Conservation (phyloP, 2,113 vertebrate genomes). For the Oreochromis aureus region DNA sequence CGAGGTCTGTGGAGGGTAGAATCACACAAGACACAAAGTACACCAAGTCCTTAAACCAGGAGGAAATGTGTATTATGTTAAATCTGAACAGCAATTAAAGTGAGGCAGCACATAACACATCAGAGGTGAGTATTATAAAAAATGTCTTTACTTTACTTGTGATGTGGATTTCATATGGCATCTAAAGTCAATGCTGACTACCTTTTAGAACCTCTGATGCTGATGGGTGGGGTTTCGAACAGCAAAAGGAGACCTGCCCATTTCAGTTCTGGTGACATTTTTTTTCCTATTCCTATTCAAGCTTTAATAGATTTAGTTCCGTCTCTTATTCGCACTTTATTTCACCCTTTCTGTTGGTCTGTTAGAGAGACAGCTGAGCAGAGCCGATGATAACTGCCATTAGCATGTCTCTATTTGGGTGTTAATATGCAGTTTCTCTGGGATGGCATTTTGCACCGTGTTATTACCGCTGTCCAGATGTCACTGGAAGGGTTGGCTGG, state of each 20-base stretch:
- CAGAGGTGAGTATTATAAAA: not conserved
- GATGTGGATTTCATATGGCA: not conserved
- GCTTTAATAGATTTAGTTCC: not conserved
- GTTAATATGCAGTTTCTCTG: conserved; percentile 72
- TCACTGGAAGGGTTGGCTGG: conserved; percentile 49
- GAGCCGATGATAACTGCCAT: conserved; percentile 68
- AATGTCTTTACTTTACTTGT: not conserved
- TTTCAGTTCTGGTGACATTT: not conserved
- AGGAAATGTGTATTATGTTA: not conserved
- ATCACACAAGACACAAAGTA: not conserved
- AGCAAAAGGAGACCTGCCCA: not conserved
- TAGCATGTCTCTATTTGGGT: conserved; percentile 69
- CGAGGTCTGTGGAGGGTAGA: not conserved
- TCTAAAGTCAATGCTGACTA: not conserved
- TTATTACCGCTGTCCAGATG: conserved; percentile 76
- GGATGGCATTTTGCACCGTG: conserved; percentile 67
- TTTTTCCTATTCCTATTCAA: not conserved
- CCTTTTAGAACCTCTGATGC: not conserved
- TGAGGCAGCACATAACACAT: not conserved
- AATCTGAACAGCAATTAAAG: not conserved
- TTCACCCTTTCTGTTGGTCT: conserved; percentile 1
- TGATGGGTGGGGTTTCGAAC: not conserved
- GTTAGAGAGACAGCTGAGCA: conserved; percentile 46
- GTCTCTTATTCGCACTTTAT: not conserved
- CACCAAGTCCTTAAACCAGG: not conserved